Evolutionary conservation across 2,888 invertebrate species (phyloP), one percentile per base, ranked within the genome.

Genomic region (Flexamia atlantica): DNA sequence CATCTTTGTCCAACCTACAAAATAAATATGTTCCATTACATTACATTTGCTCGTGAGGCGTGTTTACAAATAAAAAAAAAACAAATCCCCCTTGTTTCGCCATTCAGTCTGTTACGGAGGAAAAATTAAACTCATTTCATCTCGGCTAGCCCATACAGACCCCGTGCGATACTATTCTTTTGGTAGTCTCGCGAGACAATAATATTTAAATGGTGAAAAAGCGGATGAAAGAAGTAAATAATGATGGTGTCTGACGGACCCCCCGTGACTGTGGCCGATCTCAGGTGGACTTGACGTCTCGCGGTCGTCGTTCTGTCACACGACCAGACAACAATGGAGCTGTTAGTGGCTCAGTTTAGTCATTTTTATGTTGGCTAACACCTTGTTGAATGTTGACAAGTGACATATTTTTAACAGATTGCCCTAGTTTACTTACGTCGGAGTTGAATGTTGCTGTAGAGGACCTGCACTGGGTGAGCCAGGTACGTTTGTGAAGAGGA

Each of bases 81-180:
- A 46, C 12, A 46, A 46, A 17, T 46, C 46, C 46, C n/a, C 7
- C 46, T 46, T 46, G n/a, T 46, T 7, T 12, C 17, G 3, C 17
- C 17, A 46, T 17, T 46, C 7, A 3, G 17, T 46, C 46, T 12
- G 46, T 46, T 46, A 12, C n/a, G 2, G n/a, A 46, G 12, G n/a
- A 46, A 46, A 46, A 12, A 46, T 46, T 46, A 4, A 57, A 57
- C 23, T 10, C 57, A 57, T 23, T 23, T 3, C 57, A 57, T 2
- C 57, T 7, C 23, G 23, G 57, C 17, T n/a, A 50, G 50, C 7
- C 20, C 57, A 57, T 57, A 57, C 23, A 57, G 57, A 7, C 9
- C 23, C 20, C 7, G 57, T 57, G 57, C 23, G 57, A 57, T 57
- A 57, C 57, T 23, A 57, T 57, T 57, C 57, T 57, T 57, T 12